These are phyloP conservation scores for Unio pictorum DNA, from an alignment of 2,888 invertebrate genomes.

Conservation along the genomic window DNA sequence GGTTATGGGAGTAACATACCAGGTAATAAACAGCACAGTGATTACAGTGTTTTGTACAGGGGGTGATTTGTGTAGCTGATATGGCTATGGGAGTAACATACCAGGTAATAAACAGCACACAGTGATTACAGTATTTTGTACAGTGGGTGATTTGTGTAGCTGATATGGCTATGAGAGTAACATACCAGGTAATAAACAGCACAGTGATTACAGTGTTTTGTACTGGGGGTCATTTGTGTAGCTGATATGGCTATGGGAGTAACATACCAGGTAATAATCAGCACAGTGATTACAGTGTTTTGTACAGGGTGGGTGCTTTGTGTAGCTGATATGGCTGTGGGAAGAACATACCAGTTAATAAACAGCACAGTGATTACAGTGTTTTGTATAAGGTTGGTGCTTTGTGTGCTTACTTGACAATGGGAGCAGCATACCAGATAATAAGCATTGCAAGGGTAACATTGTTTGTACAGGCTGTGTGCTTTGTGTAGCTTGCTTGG, in stretches of 20 bases:
- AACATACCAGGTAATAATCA: constrained; percentile 12
- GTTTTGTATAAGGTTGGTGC: too few relatives aligned
- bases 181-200: constrained; percentile 10
- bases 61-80: too few relatives aligned
- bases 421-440: neutral
- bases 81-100: neutral
- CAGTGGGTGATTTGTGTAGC: too few relatives aligned
- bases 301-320: too few relatives aligned
- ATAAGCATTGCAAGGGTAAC: too few relatives aligned
- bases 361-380: neutral
- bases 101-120: constrained; percentile 6
- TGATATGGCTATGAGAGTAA: neutral
- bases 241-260: too few relatives aligned
- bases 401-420: too few relatives aligned
- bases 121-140: too few relatives aligned
- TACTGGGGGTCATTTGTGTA: too few relatives aligned
- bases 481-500: neutral
- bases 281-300: neutral
- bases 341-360: constrained; percentile 11
- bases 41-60: neutral
- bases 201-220: neutral
- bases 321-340: too few relatives aligned
- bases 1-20: neutral
- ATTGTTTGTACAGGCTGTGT: too few relatives aligned
- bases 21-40: constrained; percentile 6